A percentile compares a stretch with the other conserved stretches of the same genome.
These are phyloP conservation scores for Andrena marginata DNA, from an alignment of 2,888 invertebrate species.

Conservation along the genomic window DNA sequence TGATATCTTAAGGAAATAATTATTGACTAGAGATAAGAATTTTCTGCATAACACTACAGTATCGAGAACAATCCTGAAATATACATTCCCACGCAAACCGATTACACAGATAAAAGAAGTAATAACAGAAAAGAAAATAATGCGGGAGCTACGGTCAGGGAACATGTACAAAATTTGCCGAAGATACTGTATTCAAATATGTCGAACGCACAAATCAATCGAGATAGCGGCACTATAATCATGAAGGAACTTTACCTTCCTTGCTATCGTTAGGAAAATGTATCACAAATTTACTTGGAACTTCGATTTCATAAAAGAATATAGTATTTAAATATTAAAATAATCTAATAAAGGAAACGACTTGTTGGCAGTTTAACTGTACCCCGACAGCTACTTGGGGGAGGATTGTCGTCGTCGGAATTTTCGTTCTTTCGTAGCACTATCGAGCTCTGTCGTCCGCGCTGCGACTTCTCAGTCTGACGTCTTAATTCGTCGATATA, in stretches of 20 bases:
- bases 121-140: slow-evolving; percentile 14
- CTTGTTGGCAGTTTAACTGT: slow-evolving; percentile 79
- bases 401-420: slow-evolving; percentile 86
- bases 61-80: slow-evolving; percentile 27
- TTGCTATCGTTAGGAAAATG: slow-evolving; percentile 39
- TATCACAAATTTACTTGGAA: slow-evolving; percentile 47
- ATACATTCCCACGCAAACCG: slow-evolving; percentile 26
- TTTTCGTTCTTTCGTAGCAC: slow-evolving; percentile 73
- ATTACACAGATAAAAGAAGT: slow-evolving; percentile 14
- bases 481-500: slow-evolving; percentile 77
- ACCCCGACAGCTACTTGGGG: slow-evolving; percentile 86
- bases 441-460: slow-evolving; percentile 38
- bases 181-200: slow-evolving; percentile 42
- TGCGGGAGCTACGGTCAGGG: slow-evolving; percentile 5
- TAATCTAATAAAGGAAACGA: slow-evolving; percentile 76
- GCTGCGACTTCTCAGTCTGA: slow-evolving; percentile 73
- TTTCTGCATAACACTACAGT: neutral
- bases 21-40: slow-evolving; percentile 25
- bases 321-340: slow-evolving; percentile 35
- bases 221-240: slow-evolving; percentile 37
- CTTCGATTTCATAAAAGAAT: slow-evolving; percentile 48
- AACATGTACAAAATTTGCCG: slow-evolving; percentile 35
- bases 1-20: slow-evolving; percentile 24
- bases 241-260: slow-evolving; percentile 41
- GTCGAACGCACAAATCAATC: slow-evolving; percentile 15